Percentiles rank a stretch among this genome's conserved stretches.
Conservation (phyloP, 2,113 vertebrate genomes). For the Synchiropus splendidus region DNA sequence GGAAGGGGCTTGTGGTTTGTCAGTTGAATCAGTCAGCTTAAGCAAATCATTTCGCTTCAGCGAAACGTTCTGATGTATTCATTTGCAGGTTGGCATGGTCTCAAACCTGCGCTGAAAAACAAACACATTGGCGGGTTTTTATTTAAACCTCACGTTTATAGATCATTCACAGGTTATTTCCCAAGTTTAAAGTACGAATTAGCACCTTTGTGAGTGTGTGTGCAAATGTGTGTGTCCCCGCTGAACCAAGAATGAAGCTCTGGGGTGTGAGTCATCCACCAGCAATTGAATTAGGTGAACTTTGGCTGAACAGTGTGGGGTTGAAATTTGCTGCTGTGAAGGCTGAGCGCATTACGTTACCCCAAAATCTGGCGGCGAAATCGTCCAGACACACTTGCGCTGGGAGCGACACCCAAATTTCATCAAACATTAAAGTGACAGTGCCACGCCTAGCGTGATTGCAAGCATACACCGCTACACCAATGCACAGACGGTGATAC, state of each 20-base stretch:
- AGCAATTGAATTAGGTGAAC: slow-evolving; percentile 54
- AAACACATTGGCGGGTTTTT: no score
- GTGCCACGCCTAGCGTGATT: background rate
- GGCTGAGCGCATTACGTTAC: slow-evolving; percentile 27
- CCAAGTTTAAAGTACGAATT: no score
- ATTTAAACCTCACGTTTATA: no score
- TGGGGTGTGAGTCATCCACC: slow-evolving; percentile 46
- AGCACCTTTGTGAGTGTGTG: background rate
- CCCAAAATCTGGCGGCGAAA: slow-evolving; percentile 25
- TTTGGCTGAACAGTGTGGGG: slow-evolving; percentile 33
- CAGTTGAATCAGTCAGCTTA: no score
- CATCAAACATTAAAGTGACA: slow-evolving; percentile 15
- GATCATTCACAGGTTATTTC: slow-evolving; percentile 31
- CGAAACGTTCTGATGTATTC: no score
- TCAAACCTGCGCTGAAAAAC: no score
- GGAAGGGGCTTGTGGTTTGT: slow-evolving; percentile 5
- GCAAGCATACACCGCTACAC: background rate
- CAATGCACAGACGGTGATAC: background rate
- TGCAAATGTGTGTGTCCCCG: background rate
- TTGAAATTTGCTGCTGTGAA: slow-evolving; percentile 11
- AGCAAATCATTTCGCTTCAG: no score
- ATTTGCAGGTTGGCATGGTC: no score
- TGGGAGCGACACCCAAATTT: slow-evolving; percentile 10
- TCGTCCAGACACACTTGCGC: slow-evolving; percentile 17
- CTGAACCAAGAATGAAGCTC: slow-evolving; percentile 29